Base-by-base conservation (phyloP, 2,113 vertebrate species). In the Physeter macrocephalus region DNA sequence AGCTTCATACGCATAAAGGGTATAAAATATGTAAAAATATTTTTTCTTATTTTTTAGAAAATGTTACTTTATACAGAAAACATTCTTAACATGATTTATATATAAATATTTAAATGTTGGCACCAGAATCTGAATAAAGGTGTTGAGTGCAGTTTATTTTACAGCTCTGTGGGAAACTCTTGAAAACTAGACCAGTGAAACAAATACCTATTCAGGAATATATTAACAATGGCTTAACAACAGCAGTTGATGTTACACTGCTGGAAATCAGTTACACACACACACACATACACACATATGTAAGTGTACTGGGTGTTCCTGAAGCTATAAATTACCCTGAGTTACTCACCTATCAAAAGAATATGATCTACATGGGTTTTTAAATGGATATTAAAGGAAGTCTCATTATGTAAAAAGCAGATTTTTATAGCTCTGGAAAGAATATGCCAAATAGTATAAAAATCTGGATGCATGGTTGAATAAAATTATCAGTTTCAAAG, bases 341-440 rank as follows among this genome's bases (percentile, higher is more conserved):
- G 8, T 92, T 88, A 89, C 49, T 57, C 20, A 95, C 67, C 80
- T 94, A 95, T 59, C 72, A 95, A 93, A 93, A 86, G 67, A 95
- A 89, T 54, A 72, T 95, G 36, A 95, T 94, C 52, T 90, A 46
- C 72, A 7, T 95, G 34, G 15, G 15, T 57, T 86, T 93, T 96
- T 78, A 9, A 96, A 88, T 93, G 67, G 59, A 59, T 96, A 93
- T 92, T 96, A 96, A 93, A 97, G 43, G 41, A 93, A 89, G 34
- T 57, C 54, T 96, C 29, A 86, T 93, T 93, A 96, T 96, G 78
- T 59, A 83, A 96, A 88, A 54, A 94, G n/a, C 18, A 95, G 34
- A 90, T 95, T 97, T 97, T 96, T 97, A 93, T 97, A 95, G 85
- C 78, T 94, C 71, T 83, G 27, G 46, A 86, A 88, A 57, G 43